Conservation (phyloP, 1,140 invertebrate genomes). For the Ceratina calcarata region DNA sequence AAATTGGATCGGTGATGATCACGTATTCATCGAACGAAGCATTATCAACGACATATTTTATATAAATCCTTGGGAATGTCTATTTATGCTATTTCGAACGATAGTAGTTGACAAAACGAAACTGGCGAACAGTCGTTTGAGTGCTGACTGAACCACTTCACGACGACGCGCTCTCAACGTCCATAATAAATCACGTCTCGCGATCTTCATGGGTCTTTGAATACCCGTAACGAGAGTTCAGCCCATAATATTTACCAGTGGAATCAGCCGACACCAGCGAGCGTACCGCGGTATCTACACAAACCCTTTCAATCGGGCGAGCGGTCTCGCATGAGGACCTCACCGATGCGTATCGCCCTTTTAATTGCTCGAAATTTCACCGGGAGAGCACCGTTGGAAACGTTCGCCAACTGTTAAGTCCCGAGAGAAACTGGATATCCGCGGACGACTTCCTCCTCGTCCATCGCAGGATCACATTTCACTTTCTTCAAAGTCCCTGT, state of each 20-base stretch:
- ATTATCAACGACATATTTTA: too few relatives aligned
- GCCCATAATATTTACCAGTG: too few relatives aligned
- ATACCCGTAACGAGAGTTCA: neutral
- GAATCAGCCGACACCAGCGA: too few relatives aligned
- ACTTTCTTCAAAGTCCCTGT: slow-evolving; percentile 15
- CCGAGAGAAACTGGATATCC: neutral
- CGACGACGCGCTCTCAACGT: too few relatives aligned
- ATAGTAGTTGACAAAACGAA: too few relatives aligned
- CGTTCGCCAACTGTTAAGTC: neutral
- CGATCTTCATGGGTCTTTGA: neutral
- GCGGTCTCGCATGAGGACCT: neutral
- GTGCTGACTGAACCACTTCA: too few relatives aligned
- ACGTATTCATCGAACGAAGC: neutral
- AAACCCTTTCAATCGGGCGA: neutral
- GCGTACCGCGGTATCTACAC: too few relatives aligned
- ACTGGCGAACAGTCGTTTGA: too few relatives aligned
- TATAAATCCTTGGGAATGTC: too few relatives aligned
- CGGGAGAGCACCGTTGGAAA: neutral
- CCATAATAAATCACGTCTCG: neutral
- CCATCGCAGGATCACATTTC: slow-evolving; percentile 17
- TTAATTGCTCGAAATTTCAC: slow-evolving; percentile 17
- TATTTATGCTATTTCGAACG: too few relatives aligned
- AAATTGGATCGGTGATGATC: neutral
- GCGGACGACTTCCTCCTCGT: neutral
- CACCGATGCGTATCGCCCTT: slow-evolving; percentile 5